A percentile compares a stretch with the other conserved stretches of the same genome.
These are phyloP conservation scores for Leuciscus idus DNA, from an alignment of 2,113 vertebrate species.

Conservation along the genomic window DNA sequence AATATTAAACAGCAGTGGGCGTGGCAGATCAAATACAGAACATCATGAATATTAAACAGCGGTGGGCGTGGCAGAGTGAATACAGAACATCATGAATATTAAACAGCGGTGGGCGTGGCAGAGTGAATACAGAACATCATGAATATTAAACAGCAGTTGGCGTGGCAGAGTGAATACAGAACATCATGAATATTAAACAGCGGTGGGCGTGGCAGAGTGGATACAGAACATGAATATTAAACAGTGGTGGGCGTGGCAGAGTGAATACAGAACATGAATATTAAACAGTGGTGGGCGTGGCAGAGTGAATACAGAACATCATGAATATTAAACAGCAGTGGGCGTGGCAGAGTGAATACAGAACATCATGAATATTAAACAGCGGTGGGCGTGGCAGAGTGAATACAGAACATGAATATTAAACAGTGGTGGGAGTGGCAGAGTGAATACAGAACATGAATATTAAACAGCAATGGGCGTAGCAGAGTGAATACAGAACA, in stretches of 20 bases:
- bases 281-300: too few relatives aligned
- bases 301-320: not conserved
- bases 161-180: not conserved
- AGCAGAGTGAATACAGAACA: too few relatives aligned
- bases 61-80: fast-evolving
- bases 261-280: too few relatives aligned
- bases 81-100: not conserved
- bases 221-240: not conserved
- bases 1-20: not conserved
- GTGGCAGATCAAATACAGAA: too few relatives aligned
- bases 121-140: too few relatives aligned
- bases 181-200: not conserved
- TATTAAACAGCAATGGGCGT: not conserved
- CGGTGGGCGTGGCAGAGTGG: not conserved
- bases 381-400: not conserved
- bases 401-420: not conserved
- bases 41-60: not conserved
- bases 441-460: not conserved
- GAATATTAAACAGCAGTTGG: not conserved
- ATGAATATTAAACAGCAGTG: too few relatives aligned
- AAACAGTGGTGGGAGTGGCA: not conserved
- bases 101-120: not conserved
- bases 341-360: not conserved
- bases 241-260: not conserved
- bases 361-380: not conserved